Conservation (phyloP, 1,140 invertebrate species). For the Penaeus vannamei region DNA sequence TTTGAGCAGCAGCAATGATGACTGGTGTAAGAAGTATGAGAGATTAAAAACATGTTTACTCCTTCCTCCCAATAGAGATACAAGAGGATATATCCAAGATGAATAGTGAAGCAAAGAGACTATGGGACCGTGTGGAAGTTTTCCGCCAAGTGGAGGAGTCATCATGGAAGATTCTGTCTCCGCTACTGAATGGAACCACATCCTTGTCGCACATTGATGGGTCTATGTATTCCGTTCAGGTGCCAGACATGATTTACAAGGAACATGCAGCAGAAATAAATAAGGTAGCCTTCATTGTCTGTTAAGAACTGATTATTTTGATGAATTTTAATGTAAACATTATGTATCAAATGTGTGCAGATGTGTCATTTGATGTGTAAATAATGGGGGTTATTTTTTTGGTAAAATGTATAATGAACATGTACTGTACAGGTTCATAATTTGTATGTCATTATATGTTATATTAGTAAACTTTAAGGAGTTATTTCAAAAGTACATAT, state of each 20-base stretch:
- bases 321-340: too few relatives aligned
- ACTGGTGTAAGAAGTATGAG: too few relatives aligned
- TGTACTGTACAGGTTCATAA: too few relatives aligned
- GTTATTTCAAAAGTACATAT: too few relatives aligned
- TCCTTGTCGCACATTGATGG: slow-evolving; percentile 50
- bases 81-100: slow-evolving; percentile 18
- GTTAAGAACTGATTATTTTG: not conserved
- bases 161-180: slow-evolving; percentile 41
- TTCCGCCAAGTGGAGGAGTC: slow-evolving; percentile 40
- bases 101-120: slow-evolving; percentile 17
- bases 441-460: too few relatives aligned
- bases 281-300: slow-evolving; percentile 24
- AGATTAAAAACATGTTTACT: not conserved
- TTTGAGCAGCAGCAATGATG: too few relatives aligned
- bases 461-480: too few relatives aligned
- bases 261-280: slow-evolving; percentile 44
- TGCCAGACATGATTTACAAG: slow-evolving; percentile 54
- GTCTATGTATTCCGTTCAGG: slow-evolving; percentile 33
- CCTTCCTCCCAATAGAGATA: slow-evolving; percentile 13
- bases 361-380: too few relatives aligned
- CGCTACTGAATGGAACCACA: slow-evolving; percentile 46
- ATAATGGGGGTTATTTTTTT: too few relatives aligned
- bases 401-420: too few relatives aligned
- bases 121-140: slow-evolving; percentile 31
- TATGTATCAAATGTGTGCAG: too few relatives aligned